Evolutionary conservation across 2,888 invertebrate genomes (phyloP).

Genomic region (Metellina segmentata): DNA sequence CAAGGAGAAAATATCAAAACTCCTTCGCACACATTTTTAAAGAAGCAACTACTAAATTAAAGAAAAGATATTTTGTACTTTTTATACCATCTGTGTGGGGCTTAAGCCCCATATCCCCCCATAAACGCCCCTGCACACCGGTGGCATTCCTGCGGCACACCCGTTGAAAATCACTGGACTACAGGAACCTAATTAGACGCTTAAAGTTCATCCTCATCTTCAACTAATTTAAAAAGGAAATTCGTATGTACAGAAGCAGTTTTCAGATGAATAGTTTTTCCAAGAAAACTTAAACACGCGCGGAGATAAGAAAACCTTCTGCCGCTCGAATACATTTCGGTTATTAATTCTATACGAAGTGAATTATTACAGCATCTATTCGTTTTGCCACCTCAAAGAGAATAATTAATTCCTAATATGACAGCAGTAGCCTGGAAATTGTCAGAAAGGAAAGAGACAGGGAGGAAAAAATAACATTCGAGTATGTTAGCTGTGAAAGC

Average conservation of each 20-base stretch:
- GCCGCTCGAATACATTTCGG: neutral
- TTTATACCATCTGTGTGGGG: too few relatives aligned
- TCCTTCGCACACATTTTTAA: too few relatives aligned
- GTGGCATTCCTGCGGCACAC: too few relatives aligned
- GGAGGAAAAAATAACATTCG: neutral
- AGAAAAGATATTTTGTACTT: too few relatives aligned
- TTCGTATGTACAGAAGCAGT: neutral
- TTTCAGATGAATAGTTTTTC: neutral
- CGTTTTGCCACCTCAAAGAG: neutral
- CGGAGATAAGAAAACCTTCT: neutral
- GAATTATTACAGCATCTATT: neutral
- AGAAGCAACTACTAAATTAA: too few relatives aligned
- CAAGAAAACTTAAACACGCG: neutral
- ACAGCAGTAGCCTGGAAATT: neutral
- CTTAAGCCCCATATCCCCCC: too few relatives aligned
- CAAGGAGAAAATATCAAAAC: too few relatives aligned
- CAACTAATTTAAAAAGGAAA: too few relatives aligned
- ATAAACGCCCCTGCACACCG: too few relatives aligned
- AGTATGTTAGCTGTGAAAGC: constrained; percentile 78
- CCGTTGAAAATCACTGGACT: too few relatives aligned
- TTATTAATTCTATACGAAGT: neutral
- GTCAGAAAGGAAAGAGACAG: neutral
- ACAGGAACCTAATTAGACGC: too few relatives aligned
- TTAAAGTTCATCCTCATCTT: too few relatives aligned
- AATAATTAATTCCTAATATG: neutral